These are phyloP conservation scores for Hypolimnas misippus DNA, from an alignment of 2,888 invertebrate species.

Conservation along the genomic window DNA sequence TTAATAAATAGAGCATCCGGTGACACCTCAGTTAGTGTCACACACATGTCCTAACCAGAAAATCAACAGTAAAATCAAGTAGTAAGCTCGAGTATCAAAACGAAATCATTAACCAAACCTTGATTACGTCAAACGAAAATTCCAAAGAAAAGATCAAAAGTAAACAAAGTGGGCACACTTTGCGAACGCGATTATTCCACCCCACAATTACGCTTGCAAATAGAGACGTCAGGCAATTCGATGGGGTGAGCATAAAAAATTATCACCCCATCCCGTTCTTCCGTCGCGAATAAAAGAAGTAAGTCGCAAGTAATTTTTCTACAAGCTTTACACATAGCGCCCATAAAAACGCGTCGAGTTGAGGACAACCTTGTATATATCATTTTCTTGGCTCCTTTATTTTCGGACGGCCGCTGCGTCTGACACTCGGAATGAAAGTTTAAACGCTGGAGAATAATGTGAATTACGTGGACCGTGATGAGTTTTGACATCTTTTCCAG, in stretches of 20 bases:
- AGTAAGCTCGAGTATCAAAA: background rate
- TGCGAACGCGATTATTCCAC: conserved; percentile 31
- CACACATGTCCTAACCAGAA: no score
- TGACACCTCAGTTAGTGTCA: no score
- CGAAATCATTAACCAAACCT: background rate
- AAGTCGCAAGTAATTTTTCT: conserved; percentile 75
- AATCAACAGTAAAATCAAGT: no score
- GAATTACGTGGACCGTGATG: conserved; percentile 50
- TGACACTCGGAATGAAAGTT: conserved; percentile 75
- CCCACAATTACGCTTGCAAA: conserved; percentile 48
- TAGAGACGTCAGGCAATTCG: conserved; percentile 58
- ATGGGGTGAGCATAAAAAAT: conserved; percentile 35
- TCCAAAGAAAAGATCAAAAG: conserved; percentile 19
- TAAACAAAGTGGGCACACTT: conserved; percentile 33
- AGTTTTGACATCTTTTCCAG: conserved; percentile 29
- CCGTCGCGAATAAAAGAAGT: conserved; percentile 56
- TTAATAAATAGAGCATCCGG: no score
- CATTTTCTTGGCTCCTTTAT: conserved; percentile 55
- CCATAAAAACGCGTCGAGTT: conserved; percentile 73
- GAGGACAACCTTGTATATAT: conserved; percentile 69
- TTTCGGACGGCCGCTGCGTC: conserved; percentile 55
- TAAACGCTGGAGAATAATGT: conserved; percentile 74
- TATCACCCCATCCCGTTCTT: conserved; percentile 58
- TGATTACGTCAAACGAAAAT: conserved; percentile 8
- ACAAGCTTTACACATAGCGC: conserved; percentile 76